A percentile compares a stretch with the other conserved stretches of the same genome.
Conservation (phyloP, 2,113 vertebrate genomes). For the Rynchops niger region DNA sequence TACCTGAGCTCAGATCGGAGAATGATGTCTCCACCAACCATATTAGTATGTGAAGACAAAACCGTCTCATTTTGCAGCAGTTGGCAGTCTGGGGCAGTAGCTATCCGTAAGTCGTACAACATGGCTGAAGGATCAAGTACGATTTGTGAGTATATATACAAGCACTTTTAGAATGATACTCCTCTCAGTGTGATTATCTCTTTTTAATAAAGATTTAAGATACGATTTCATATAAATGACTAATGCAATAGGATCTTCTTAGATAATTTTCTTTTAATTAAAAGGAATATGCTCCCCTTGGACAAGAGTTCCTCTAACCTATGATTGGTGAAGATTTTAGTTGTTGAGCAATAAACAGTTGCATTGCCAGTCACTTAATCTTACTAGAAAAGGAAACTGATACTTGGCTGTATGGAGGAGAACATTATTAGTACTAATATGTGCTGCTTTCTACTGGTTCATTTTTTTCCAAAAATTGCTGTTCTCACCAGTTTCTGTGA, state of each 20-base stretch:
- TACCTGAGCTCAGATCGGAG: neutral
- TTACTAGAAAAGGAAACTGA: neutral
- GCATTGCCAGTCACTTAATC: neutral
- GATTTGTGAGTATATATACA: neutral
- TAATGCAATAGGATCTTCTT: neutral
- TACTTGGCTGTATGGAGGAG: neutral
- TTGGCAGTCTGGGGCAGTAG: neutral
- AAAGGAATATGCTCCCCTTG: neutral
- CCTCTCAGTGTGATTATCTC: neutral
- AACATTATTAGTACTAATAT: neutral
- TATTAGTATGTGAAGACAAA: neutral
- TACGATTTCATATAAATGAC: neutral
- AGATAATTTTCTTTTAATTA: neutral
- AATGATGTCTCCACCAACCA: neutral
- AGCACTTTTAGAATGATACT: neutral
- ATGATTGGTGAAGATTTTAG: neutral
- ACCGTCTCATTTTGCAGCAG: neutral
- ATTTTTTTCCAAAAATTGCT: neutral
- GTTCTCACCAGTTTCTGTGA: neutral
- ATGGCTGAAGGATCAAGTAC: neutral
- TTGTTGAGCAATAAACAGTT: neutral
- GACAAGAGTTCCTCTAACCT: neutral
- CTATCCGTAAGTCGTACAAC: neutral
- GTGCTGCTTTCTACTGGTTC: neutral
- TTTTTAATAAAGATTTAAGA: neutral